phyloP scores from a whole-genome alignment of 1,140 invertebrate genomes.

The Caerostris extrusa region DNA sequence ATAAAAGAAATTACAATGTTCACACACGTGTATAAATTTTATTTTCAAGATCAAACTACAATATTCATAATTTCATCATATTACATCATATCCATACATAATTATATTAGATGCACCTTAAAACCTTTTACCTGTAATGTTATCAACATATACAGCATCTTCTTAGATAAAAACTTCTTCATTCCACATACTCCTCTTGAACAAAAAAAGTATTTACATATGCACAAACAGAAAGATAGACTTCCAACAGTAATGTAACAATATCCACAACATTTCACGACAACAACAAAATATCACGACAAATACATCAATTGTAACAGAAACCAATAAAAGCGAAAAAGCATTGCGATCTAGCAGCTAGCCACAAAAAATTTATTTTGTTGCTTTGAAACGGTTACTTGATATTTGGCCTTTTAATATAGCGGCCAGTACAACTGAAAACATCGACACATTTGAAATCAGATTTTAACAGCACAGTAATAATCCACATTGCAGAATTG shows the following conservation, averaged over 20 bases:
- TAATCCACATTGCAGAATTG: no score
- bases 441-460: no score
- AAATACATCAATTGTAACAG: constrained; percentile 7
- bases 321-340: not conserved
- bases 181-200: not conserved
- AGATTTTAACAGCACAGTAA: no score
- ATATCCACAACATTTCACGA: constrained; percentile 64
- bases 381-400: no score
- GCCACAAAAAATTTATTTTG: not conserved
- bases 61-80: not conserved
- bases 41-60: constrained; percentile 70
- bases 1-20: not conserved
- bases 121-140: not conserved
- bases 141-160: constrained; percentile 16
- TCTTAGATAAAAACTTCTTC: not conserved
- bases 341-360: not conserved
- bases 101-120: not conserved
- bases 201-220: constrained; percentile 15
- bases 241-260: constrained; percentile 59
- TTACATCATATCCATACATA: not conserved
- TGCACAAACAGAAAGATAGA: constrained; percentile 35
- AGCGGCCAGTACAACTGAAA: no score
- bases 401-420: no score
- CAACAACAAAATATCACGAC: constrained; percentile 57
- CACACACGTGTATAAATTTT: constrained; percentile 74